Evolutionary conservation across 2,113 vertebrate genomes (phyloP).

Genomic region (Centropus bengalensis): DNA sequence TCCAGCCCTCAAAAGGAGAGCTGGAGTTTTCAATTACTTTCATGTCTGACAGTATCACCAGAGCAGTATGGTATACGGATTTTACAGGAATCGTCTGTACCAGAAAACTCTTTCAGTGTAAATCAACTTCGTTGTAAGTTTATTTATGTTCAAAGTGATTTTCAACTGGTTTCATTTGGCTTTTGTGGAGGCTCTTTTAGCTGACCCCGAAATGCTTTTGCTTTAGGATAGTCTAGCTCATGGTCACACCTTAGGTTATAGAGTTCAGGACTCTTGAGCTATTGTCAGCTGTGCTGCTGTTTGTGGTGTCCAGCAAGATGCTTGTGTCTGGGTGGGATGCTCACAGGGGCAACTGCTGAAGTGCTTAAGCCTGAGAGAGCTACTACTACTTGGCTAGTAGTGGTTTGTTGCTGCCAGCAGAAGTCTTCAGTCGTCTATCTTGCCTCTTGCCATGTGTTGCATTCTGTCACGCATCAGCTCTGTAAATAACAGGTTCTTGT

Average conservation of each 20-base stretch:
- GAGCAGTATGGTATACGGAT: not conserved
- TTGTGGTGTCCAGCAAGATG: not conserved
- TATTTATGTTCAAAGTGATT: not conserved
- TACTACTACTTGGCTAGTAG: accelerated
- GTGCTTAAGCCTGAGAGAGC: not conserved
- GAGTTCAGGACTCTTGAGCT: not conserved
- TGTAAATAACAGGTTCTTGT: not conserved
- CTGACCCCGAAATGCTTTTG: not conserved
- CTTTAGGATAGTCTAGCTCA: not conserved
- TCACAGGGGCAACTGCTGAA: not conserved
- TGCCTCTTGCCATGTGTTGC: not conserved
- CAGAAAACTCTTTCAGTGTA: not conserved
- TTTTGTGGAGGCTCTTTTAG: not conserved
- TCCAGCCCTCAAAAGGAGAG: not conserved
- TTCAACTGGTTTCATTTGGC: not conserved
- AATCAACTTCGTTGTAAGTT: not conserved
- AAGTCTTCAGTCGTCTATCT: accelerated
- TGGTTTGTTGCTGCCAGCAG: not conserved
- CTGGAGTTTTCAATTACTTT: not conserved
- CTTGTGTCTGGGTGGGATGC: accelerated
- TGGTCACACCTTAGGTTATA: not conserved
- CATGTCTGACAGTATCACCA: not conserved
- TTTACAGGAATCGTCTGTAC: not conserved
- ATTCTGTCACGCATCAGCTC: not conserved
- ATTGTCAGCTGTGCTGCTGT: not conserved